phyloP scores from a whole-genome alignment of 2,888 invertebrate genomes.

The Caenorhabditis japonica region DNA sequence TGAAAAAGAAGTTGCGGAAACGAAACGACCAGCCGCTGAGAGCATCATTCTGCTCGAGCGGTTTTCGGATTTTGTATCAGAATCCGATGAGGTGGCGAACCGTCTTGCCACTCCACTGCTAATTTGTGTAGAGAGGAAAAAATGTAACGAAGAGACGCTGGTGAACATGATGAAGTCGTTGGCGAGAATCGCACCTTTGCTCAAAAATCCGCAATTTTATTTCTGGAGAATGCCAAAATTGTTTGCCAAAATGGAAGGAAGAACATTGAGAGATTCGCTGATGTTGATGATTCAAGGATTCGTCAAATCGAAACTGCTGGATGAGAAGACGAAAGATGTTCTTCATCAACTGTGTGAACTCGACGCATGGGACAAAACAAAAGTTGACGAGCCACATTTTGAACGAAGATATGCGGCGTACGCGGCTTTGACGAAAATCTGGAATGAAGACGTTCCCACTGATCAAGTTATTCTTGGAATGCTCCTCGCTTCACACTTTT shows the following conservation, averaged over 20 bases:
- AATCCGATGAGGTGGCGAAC: constrained; percentile 58
- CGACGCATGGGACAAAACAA: constrained; percentile 89
- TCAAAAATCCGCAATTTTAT: constrained; percentile 53
- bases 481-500: constrained; percentile 52
- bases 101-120: constrained; percentile 65
- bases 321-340: constrained; percentile 26
- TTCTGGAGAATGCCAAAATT: constrained; percentile 61
- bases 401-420: constrained; percentile 87
- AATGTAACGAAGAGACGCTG: constrained; percentile 56
- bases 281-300: constrained; percentile 56
- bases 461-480: constrained; percentile 45
- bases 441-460: constrained; percentile 13
- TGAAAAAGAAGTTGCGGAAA: constrained; percentile 47
- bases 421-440: constrained; percentile 80
- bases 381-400: constrained; percentile 95
- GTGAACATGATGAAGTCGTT: constrained; percentile 62
- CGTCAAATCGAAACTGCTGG: constrained; percentile 34
- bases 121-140: constrained; percentile 54
- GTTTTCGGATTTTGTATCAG: constrained; percentile 61
- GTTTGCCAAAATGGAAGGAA: constrained; percentile 59
- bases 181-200: constrained; percentile 52
- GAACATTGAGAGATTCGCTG: constrained; percentile 63
- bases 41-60: constrained; percentile 55
- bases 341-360: constrained; percentile 79
- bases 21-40: constrained; percentile 48